Conservation (phyloP, 2,888 invertebrate genomes). For the Nipponacmea schrenckii region DNA sequence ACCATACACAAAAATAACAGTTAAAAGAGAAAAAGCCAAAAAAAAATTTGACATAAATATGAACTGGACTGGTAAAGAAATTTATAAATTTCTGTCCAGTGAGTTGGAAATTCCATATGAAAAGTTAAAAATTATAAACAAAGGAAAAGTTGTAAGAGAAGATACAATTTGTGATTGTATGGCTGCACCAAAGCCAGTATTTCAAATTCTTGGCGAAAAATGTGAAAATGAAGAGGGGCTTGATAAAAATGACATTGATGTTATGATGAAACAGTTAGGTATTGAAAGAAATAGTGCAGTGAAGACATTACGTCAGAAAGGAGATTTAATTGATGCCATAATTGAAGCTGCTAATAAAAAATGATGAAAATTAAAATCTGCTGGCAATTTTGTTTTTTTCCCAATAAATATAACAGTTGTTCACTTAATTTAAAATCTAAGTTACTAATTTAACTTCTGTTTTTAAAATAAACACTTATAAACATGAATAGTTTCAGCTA, state of each 20-base stretch:
- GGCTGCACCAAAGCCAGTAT: slow-evolving; percentile 43
- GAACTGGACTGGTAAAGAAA: slow-evolving; percentile 44
- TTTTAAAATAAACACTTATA: too few species aligned
- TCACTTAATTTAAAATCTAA: too few species aligned
- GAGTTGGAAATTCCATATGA: slow-evolving; percentile 48
- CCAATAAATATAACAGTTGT: too few species aligned
- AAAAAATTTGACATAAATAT: slow-evolving; percentile 42
- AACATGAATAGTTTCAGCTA: too few species aligned
- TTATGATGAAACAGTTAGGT: slow-evolving; percentile 51
- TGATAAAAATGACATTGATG: slow-evolving; percentile 45
- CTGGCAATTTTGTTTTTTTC: too few species aligned
- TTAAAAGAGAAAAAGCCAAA: slow-evolving; percentile 52
- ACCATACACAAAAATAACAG: slow-evolving; percentile 34
- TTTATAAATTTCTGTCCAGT: slow-evolving; percentile 44
- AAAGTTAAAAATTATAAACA: slow-evolving; percentile 54
- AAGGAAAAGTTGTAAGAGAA: slow-evolving; percentile 46
- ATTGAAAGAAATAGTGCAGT: slow-evolving; percentile 53
- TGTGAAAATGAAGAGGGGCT: slow-evolving; percentile 47
- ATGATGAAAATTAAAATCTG: too few species aligned
- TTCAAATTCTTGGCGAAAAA: slow-evolving; percentile 53
- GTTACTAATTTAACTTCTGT: too few species aligned
- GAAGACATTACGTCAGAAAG: slow-evolving; percentile 40
- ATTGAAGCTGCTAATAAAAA: slow-evolving; percentile 28
- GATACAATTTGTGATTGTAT: slow-evolving; percentile 31
- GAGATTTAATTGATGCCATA: slow-evolving; percentile 55